These are phyloP conservation scores for Automeris io DNA, from an alignment of 2,888 invertebrate genomes.

Conservation along the genomic window DNA sequence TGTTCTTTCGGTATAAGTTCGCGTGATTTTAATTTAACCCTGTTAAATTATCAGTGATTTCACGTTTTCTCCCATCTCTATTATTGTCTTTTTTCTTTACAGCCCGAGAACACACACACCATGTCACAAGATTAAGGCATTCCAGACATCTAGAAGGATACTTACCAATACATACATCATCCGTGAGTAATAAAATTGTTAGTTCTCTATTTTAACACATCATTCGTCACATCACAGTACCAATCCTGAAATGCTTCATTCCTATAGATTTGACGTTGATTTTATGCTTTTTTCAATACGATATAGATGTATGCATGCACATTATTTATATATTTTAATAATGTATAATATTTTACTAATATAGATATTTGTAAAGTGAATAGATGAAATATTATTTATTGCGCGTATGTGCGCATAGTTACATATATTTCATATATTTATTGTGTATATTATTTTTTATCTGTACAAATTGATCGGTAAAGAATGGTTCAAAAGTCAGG, in stretches of 20 bases:
- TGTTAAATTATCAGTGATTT: no score
- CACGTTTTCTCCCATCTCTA: no score
- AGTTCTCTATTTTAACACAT: slow-evolving; percentile 17
- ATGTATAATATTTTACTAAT: slow-evolving; percentile 6
- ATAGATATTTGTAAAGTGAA: background rate
- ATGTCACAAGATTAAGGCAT: slow-evolving; percentile 63
- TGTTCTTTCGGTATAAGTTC: no score
- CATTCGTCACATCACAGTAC: slow-evolving; percentile 26
- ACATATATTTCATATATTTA: background rate
- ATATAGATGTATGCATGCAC: slow-evolving; percentile 22
- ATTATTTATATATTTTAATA: slow-evolving; percentile 14
- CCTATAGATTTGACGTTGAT: slow-evolving; percentile 58
- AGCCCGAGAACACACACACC: slow-evolving; percentile 64
- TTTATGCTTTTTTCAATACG: slow-evolving; percentile 48
- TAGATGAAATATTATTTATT: background rate
- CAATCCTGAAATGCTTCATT: slow-evolving; percentile 50
- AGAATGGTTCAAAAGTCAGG: background rate
- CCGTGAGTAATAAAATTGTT: slow-evolving; percentile 49
- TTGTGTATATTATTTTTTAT: background rate
- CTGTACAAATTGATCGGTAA: background rate
- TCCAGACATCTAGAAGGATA: slow-evolving; percentile 59
- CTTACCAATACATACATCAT: slow-evolving; percentile 46
- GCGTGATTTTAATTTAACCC: no score
- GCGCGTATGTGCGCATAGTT: background rate
- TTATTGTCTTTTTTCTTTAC: slow-evolving; percentile 16